These are phyloP conservation scores for Polymixis lichenea DNA, from an alignment of 2,888 invertebrate genomes.

Conservation along the genomic window DNA sequence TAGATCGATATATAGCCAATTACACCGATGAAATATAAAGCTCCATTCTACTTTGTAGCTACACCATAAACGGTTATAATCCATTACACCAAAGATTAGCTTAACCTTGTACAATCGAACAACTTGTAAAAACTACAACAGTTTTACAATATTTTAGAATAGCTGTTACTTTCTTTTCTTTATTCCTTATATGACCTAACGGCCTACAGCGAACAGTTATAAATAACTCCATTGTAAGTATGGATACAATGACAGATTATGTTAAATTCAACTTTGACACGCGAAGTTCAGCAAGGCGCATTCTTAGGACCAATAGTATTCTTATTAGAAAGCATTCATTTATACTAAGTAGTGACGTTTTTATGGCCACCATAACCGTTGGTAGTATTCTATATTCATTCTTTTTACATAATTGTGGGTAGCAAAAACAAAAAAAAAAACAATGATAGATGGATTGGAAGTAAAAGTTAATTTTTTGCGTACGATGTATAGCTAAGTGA, in stretches of 20 bases:
- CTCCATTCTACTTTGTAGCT: background rate
- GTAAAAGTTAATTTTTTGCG: conserved; percentile 51
- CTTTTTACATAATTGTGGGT: conserved; percentile 59
- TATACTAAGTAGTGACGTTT: conserved; percentile 64
- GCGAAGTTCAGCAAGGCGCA: conserved; percentile 69
- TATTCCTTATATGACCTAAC: conserved; percentile 47
- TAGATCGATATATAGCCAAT: background rate
- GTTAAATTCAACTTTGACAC: conserved; percentile 65
- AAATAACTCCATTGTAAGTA: conserved; percentile 58
- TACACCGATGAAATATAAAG: background rate
- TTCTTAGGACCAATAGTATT: conserved; percentile 64
- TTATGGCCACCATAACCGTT: conserved; percentile 66
- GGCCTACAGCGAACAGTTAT: conserved; percentile 46
- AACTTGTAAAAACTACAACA: conserved; percentile 30
- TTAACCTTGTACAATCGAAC: conserved; percentile 23
- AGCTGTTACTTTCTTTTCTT: conserved; percentile 45
- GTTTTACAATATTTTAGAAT: conserved; percentile 26
- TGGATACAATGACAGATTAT: conserved; percentile 62
- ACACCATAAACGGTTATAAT: conserved; percentile 13
- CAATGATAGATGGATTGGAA: conserved; percentile 62
- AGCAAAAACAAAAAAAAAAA: conserved; percentile 50
- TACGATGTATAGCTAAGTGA: conserved; percentile 28
- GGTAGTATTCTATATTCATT: conserved; percentile 53
- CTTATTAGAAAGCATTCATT: conserved; percentile 68
- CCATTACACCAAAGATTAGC: conserved; percentile 15